phyloP scores from a whole-genome alignment of 2,113 vertebrate species.

The Stigmatopora argus region DNA sequence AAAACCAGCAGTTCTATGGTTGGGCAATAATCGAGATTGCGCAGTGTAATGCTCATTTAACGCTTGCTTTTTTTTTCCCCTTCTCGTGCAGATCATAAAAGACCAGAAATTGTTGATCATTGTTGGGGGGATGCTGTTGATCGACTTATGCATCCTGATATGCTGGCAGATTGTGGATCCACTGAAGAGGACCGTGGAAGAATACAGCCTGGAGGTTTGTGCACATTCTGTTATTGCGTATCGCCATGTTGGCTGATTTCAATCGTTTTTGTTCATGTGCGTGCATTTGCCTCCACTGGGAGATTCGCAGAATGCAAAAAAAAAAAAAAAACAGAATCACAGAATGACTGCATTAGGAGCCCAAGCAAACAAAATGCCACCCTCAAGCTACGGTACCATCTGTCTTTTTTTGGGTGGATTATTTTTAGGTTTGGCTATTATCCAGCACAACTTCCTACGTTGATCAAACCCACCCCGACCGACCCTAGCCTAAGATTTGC shows the following conservation, averaged over 20 bases:
- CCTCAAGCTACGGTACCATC: conserved; percentile 20
- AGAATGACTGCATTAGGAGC: conserved; percentile 6
- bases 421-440: conserved; percentile 67
- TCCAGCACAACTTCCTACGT: conserved; percentile 51
- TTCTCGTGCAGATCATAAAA: conserved; percentile 89
- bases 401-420: conserved; percentile 51
- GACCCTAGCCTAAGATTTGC: conserved; percentile 54
- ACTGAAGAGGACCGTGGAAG: conserved; percentile 91
- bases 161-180: conserved; percentile 99
- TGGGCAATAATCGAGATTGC: conserved; percentile 12
- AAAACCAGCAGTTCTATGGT: conserved; percentile 17
- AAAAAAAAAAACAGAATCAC: background rate
- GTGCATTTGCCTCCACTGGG: conserved; percentile 12
- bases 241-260: background rate
- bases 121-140: conserved; percentile 96
- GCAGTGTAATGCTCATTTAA: conserved; percentile 15
- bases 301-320: background rate
- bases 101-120: conserved; percentile 98
- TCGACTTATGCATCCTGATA: conserved; percentile 98
- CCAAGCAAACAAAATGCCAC: conserved; percentile 31
- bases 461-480: conserved; percentile 29
- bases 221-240: conserved; percentile 1
- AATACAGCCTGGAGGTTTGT: conserved; percentile 95
- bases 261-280: background rate
- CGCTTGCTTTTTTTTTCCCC: conserved; percentile 13